Percentiles rank a stretch among this genome's conserved stretches.
These are phyloP conservation scores for Marmota monax DNA, from an alignment of 2,113 vertebrate genomes.

Conservation along the genomic window DNA sequence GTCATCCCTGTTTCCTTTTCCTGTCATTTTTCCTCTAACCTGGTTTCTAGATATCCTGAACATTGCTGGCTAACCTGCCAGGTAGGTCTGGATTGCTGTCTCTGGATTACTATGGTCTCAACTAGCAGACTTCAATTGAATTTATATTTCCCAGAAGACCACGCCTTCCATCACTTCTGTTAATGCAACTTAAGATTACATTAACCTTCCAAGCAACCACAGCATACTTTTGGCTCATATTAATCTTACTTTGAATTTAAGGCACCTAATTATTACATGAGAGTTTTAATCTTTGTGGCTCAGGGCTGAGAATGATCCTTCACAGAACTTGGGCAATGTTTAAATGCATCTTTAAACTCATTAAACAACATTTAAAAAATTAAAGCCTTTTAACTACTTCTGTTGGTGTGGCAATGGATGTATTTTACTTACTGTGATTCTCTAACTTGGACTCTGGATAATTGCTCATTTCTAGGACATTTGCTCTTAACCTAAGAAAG, in stretches of 20 bases:
- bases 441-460: neutral
- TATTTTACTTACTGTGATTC: neutral
- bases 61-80: neutral
- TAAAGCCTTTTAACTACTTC: neutral
- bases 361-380: slow-evolving; percentile 19
- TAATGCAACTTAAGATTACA: neutral
- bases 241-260: slow-evolving; percentile 35
- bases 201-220: neutral
- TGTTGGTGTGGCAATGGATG: neutral
- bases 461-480: neutral
- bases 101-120: neutral
- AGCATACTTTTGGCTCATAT: neutral
- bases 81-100: neutral
- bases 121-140: neutral
- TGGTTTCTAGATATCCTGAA: neutral
- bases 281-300: neutral
- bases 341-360: neutral
- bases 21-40: neutral
- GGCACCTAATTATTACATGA: neutral
- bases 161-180: neutral
- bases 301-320: neutral
- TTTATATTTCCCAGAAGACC: neutral
- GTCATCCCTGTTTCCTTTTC: neutral
- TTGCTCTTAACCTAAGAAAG: neutral
- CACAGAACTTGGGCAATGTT: neutral